Evolutionary conservation across 37 sponge, comb jelly and placozoan species (phyloP).

Genomic region (Cliona cf. orientalis): DNA sequence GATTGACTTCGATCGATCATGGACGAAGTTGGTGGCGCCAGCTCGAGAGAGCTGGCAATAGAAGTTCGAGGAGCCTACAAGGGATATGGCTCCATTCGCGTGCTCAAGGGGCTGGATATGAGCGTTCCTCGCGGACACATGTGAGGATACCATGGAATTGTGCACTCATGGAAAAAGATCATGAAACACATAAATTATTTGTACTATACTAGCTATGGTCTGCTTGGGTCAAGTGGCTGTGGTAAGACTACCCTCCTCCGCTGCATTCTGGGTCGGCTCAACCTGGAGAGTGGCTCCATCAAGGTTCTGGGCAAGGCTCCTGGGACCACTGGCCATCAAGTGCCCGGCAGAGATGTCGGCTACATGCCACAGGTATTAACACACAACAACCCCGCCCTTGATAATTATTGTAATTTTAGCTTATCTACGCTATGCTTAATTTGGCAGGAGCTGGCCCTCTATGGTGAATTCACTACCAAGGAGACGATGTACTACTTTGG

Average conservation of each 20-base stretch:
- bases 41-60: slow-evolving; percentile 43
- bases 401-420: too few species aligned
- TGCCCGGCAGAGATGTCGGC: slow-evolving; percentile 85
- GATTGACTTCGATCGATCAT: too few species aligned
- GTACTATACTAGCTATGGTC: slow-evolving; percentile 68
- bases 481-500: slow-evolving; percentile 89
- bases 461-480: slow-evolving; percentile 70
- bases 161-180: background rate
- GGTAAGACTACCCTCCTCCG: slow-evolving; percentile 91
- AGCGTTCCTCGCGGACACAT: slow-evolving; percentile 60
- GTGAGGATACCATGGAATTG: slow-evolving; percentile 4
- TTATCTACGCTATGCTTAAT: too few species aligned
- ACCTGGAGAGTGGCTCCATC: slow-evolving; percentile 46
- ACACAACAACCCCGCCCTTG: too few species aligned
- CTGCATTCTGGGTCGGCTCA: slow-evolving; percentile 83
- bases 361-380: slow-evolving; percentile 88
- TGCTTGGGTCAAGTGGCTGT: slow-evolving; percentile 90
- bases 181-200: background rate
- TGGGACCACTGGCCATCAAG: slow-evolving; percentile 48
- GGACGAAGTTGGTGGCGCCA: too few species aligned
- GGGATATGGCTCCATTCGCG: slow-evolving; percentile 51
- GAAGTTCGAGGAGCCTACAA: slow-evolving; percentile 35
- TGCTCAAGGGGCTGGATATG: slow-evolving; percentile 62
- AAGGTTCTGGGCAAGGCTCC: slow-evolving; percentile 67
- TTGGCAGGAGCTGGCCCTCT: slow-evolving; percentile 74